phyloP scores from a whole-genome alignment of 2,888 invertebrate genomes.

The Pomacea canaliculata region DNA sequence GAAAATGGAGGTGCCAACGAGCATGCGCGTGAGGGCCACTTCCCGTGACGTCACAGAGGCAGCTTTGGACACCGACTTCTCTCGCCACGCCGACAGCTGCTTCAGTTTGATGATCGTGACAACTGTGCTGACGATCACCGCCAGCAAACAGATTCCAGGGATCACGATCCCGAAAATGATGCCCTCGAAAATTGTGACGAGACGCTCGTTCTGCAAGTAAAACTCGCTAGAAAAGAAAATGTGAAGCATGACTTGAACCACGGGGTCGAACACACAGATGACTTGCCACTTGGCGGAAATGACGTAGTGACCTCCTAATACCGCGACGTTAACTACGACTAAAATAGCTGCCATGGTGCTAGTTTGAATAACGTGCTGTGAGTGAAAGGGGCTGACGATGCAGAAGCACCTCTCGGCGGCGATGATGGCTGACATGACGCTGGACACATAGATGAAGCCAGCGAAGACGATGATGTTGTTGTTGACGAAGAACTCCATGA shows the following conservation, averaged over 20 bases:
- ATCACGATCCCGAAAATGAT: conserved; percentile 10
- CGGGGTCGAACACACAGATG: not conserved
- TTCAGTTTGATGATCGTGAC: conserved; percentile 7
- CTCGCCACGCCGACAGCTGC: conserved; percentile 10
- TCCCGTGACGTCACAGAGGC: not conserved
- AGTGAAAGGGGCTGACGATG: not conserved
- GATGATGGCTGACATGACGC: not conserved
- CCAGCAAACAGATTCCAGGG: conserved; percentile 3
- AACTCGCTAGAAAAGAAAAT: conserved; percentile 4
- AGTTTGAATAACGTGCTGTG: not conserved
- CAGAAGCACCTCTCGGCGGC: conserved; percentile 1
- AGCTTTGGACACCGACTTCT: not conserved
- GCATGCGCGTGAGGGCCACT: conserved; percentile 19
- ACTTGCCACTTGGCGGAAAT: not conserved
- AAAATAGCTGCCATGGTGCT: not conserved
- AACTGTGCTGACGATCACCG: not conserved
- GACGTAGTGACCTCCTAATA: not conserved
- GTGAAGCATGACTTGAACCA: not conserved
- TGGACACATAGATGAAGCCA: not conserved
- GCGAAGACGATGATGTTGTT: conserved; percentile 16
- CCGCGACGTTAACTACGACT: not conserved
- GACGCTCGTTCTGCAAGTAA: conserved; percentile 2
- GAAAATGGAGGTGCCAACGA: conserved; percentile 11
- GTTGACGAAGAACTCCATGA: conserved; percentile 18
- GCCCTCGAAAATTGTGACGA: conserved; percentile 4